phyloP scores from a whole-genome alignment of 23 tunicate genomes.

The Styela clava region DNA sequence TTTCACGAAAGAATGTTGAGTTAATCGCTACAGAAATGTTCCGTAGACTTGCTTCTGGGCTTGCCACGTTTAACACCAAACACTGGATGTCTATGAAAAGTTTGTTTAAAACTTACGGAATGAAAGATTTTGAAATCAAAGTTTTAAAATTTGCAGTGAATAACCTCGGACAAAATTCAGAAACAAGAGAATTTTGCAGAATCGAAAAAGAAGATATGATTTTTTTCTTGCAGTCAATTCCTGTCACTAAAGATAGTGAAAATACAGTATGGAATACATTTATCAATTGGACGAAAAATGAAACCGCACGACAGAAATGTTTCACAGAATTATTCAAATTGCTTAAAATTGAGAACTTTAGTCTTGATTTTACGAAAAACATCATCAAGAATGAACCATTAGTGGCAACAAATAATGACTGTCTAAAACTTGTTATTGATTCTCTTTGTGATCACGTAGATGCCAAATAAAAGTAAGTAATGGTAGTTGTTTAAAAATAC shows the following conservation, averaged over 20 bases:
- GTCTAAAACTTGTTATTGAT: constrained; percentile 14
- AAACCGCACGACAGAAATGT: background rate
- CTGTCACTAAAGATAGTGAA: background rate
- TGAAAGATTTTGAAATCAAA: background rate
- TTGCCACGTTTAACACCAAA: background rate
- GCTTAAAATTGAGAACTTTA: background rate
- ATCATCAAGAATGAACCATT: constrained; percentile 1
- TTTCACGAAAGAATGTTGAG: background rate
- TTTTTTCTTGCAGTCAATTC: background rate
- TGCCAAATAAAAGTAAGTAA: no score
- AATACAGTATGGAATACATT: background rate
- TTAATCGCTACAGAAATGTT: background rate
- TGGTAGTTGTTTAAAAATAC: no score
- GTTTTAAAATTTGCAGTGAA: background rate
- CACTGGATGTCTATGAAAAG: background rate
- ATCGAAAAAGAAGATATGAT: background rate
- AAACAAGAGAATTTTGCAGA: background rate
- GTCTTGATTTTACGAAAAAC: constrained; percentile 7
- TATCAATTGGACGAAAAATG: constrained; percentile 7
- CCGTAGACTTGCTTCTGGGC: background rate
- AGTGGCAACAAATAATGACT: background rate
- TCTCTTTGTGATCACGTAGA: background rate
- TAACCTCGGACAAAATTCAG: background rate
- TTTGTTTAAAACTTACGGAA: background rate
- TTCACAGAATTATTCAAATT: background rate